Evolutionary conservation across 2,797 vertebrate genomes (phyloP).

Genomic region (Scleropages formosus): DNA sequence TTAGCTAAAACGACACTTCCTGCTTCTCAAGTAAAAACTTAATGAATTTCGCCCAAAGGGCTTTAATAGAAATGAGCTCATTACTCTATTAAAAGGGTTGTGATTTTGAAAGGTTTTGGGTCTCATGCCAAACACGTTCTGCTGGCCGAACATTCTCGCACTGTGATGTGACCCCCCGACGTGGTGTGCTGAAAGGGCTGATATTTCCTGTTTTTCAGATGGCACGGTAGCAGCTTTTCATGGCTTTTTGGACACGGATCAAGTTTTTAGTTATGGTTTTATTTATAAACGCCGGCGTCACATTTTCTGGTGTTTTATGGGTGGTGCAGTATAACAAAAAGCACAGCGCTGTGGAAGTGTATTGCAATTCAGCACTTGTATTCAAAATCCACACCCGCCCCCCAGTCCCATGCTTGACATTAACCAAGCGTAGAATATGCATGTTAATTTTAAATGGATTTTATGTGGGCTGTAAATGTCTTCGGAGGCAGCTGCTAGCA

Average conservation of each 20-base stretch:
- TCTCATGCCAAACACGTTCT: constrained; percentile 2
- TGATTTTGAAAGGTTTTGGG: constrained; percentile 32
- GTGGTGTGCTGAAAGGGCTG: background rate
- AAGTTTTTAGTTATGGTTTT: background rate
- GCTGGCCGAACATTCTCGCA: background rate
- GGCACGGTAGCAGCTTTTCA: background rate
- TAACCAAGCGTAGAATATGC: no score
- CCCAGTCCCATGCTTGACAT: no score
- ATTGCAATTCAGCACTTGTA: no score
- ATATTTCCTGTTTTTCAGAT: background rate
- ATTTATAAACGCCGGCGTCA: background rate
- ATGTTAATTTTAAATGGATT: no score
- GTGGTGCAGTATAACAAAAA: background rate
- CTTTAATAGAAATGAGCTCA: constrained; percentile 39
- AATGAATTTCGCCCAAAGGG: constrained; percentile 41
- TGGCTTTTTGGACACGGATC: background rate
- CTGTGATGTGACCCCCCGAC: background rate
- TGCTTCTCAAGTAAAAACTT: constrained; percentile 35
- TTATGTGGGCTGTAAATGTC: no score
- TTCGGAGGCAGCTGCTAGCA: no score
- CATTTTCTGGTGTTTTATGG: background rate
- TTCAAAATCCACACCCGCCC: no score
- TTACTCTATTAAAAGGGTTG: constrained; percentile 37
- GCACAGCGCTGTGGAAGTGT: no score
- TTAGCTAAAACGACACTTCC: constrained; percentile 37